These are phyloP conservation scores for Crepidodera aurea DNA, from an alignment of 2,888 invertebrate genomes.

Conservation along the genomic window DNA sequence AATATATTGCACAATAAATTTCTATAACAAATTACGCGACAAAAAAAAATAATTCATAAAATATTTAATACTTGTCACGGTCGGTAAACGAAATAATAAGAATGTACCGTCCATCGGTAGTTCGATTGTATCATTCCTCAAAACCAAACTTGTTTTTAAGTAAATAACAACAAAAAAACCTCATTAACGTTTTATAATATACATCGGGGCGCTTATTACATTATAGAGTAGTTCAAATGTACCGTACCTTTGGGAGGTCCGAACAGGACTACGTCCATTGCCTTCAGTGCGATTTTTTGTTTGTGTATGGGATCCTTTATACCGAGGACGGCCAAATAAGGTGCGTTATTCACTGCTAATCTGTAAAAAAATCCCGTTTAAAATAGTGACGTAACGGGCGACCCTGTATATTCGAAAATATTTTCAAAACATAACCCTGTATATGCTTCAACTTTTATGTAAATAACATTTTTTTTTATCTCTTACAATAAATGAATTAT, in stretches of 20 bases:
- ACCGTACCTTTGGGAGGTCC: conserved; percentile 93
- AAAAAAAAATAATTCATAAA: conserved; percentile 4
- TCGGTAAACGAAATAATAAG: conserved; percentile 21
- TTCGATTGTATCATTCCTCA: background rate
- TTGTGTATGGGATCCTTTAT: conserved; percentile 98
- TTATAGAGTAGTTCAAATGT: background rate
- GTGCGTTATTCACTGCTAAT: conserved; percentile 93
- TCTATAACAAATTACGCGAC: background rate
- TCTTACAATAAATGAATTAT: no score
- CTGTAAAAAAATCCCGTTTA: no score
- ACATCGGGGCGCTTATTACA: background rate
- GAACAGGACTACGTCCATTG: conserved; percentile 98
- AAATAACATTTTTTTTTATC: no score
- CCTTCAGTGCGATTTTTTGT: conserved; percentile 95
- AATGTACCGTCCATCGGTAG: background rate
- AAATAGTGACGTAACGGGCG: no score
- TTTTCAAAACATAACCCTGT: no score
- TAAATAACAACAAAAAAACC: background rate
- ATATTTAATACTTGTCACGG: conserved; percentile 20
- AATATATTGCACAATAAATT: background rate
- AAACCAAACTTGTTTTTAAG: background rate
- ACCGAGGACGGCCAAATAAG: conserved; percentile 87
- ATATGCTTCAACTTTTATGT: no score
- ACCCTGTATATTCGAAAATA: no score
- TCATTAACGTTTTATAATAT: background rate